Evolutionary conservation across 2,113 vertebrate species (phyloP).

Genomic region (Spheniscus mendiculus): DNA sequence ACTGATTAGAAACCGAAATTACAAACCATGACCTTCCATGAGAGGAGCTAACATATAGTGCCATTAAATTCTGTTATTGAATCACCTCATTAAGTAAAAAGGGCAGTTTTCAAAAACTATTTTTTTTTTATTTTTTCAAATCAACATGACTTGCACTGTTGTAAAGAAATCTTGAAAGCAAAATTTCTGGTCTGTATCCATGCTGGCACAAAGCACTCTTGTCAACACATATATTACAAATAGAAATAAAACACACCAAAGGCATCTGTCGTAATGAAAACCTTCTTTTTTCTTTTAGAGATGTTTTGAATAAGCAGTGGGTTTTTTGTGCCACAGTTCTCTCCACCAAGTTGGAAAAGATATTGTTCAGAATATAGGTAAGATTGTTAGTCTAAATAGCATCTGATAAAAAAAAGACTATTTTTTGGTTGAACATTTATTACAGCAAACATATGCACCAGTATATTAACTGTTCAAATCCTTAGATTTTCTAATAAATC

Average conservation of each 20-base stretch:
- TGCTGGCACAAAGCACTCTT: neutral
- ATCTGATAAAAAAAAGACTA: neutral
- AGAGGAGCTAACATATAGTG: constrained; percentile 17
- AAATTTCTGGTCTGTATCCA: neutral
- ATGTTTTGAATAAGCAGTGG: neutral
- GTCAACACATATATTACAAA: neutral
- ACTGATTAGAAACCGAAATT: constrained; percentile 73
- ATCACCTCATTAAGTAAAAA: constrained; percentile 58
- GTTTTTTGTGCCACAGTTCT: neutral
- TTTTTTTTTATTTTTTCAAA: neutral
- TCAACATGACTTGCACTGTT: neutral
- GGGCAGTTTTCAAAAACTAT: neutral
- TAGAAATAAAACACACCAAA: neutral
- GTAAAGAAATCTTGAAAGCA: neutral
- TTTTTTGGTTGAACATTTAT: neutral
- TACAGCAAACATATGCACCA: neutral
- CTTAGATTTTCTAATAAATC: neutral
- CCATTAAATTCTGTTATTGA: constrained; percentile 16
- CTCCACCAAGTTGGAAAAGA: neutral
- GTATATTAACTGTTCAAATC: neutral
- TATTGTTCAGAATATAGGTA: neutral
- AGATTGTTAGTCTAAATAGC: neutral
- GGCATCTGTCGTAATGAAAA: neutral
- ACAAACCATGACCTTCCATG: constrained; percentile 69
- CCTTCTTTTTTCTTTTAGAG: neutral